Evolutionary conservation across 2,888 invertebrate genomes (phyloP).

Genomic region (Agrochola macilenta): DNA sequence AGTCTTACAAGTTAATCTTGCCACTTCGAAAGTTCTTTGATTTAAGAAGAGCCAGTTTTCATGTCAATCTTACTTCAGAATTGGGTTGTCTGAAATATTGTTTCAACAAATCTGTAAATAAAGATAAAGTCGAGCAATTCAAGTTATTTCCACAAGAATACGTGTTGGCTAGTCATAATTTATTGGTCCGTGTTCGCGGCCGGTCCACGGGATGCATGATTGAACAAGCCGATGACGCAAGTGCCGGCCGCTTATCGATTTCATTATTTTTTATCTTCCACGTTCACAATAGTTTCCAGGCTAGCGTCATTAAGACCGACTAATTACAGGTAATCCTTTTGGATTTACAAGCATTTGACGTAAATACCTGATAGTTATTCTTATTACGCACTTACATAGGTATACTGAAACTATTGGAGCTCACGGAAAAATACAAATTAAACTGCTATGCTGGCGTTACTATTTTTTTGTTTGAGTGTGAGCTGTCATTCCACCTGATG

Average conservation of each 20-base stretch:
- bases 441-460: neutral
- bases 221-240: constrained; percentile 85
- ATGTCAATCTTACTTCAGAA: constrained; percentile 33
- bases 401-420: constrained; percentile 1
- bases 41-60: constrained; percentile 31
- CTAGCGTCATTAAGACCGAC: constrained; percentile 61
- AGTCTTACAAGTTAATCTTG: constrained; percentile 42
- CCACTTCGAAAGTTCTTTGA: constrained; percentile 27
- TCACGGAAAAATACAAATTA: neutral
- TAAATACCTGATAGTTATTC: constrained; percentile 6
- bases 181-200: constrained; percentile 68
- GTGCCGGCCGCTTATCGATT: constrained; percentile 83
- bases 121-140: constrained; percentile 50
- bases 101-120: constrained; percentile 57
- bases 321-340: constrained; percentile 63
- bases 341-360: constrained; percentile 39
- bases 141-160: constrained; percentile 53
- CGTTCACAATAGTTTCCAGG: constrained; percentile 65
- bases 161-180: constrained; percentile 59
- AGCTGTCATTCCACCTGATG: too few relatives aligned
- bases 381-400: constrained; percentile 9
- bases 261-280: constrained; percentile 82
- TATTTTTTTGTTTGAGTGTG: constrained; percentile 6
- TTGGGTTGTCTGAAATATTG: constrained; percentile 35
- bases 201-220: constrained; percentile 79